These are phyloP conservation scores for Lithodes maja DNA, from an alignment of 2,888 invertebrate species.

Conservation along the genomic window DNA sequence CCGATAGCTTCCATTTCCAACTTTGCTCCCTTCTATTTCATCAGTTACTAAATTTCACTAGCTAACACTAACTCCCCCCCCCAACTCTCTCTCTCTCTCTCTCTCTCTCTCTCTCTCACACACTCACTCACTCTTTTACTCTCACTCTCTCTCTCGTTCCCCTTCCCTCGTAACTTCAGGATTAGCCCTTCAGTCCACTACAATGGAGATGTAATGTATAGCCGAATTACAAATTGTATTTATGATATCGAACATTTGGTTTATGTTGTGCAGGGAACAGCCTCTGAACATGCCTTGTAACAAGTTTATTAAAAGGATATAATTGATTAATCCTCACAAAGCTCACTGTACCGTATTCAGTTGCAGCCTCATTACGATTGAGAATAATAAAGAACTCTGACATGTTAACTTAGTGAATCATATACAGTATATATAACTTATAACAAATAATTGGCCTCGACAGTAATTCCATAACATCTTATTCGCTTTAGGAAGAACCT, in stretches of 20 bases:
- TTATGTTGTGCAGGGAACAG: too few relatives aligned
- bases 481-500: too few relatives aligned
- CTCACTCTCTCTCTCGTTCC: neutral
- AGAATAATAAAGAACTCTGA: too few relatives aligned
- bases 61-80: neutral
- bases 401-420: too few relatives aligned
- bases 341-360: too few relatives aligned
- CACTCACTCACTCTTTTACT: neutral
- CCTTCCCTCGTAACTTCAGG: neutral
- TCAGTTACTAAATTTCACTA: neutral
- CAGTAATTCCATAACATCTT: too few relatives aligned
- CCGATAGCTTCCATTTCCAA: neutral
- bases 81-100: neutral
- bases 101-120: neutral
- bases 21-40: neutral
- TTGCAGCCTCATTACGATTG: too few relatives aligned
- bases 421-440: too few relatives aligned
- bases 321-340: too few relatives aligned
- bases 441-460: too few relatives aligned
- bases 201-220: neutral
- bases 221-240: neutral
- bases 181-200: neutral
- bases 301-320: too few relatives aligned
- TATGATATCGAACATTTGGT: neutral
- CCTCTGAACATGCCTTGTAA: too few relatives aligned